Percentiles rank a stretch among this genome's conserved stretches.
Conservation (phyloP, 2,888 invertebrate genomes). For the Synergus itoensis region DNA sequence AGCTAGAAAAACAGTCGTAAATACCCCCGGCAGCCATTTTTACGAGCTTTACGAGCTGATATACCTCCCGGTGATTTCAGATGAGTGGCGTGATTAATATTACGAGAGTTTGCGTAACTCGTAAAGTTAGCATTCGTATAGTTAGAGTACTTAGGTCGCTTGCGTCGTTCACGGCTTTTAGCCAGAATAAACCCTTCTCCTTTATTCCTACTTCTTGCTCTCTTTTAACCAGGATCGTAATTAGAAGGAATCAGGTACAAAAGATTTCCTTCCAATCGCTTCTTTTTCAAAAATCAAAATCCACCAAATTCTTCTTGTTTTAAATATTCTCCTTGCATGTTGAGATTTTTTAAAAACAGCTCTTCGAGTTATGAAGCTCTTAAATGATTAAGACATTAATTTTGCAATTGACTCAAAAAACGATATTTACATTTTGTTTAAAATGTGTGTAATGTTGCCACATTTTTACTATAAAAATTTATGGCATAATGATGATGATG, state of each 20-base stretch:
- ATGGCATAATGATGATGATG: too few relatives aligned
- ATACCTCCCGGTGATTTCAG: slow-evolving; percentile 67
- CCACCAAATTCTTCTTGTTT: not conserved
- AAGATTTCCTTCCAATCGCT: not conserved
- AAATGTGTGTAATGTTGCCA: too few relatives aligned
- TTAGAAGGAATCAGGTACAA: not conserved
- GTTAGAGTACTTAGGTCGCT: slow-evolving; percentile 61
- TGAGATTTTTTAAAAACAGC: not conserved
- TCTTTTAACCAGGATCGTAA: not conserved
- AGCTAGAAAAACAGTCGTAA: slow-evolving; percentile 65
- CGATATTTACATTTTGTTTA: not conserved
- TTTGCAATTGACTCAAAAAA: not conserved
- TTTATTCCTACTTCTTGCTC: not conserved
- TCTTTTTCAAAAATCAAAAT: not conserved
- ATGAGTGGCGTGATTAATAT: slow-evolving; percentile 75
- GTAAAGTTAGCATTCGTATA: slow-evolving; percentile 73
- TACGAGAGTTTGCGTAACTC: slow-evolving; percentile 76
- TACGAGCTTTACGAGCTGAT: slow-evolving; percentile 64
- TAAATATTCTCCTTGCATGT: not conserved
- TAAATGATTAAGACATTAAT: too few relatives aligned
- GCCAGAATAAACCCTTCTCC: not conserved
- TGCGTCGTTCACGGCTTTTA: not conserved
- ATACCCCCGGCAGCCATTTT: slow-evolving; percentile 67
- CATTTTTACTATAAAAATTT: too few relatives aligned
- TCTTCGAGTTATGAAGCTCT: too few relatives aligned